Evolutionary conservation across 2,113 vertebrate species (phyloP), one percentile per base, ranked within the genome.

Genomic region (Pycnonotus jocosus): DNA sequence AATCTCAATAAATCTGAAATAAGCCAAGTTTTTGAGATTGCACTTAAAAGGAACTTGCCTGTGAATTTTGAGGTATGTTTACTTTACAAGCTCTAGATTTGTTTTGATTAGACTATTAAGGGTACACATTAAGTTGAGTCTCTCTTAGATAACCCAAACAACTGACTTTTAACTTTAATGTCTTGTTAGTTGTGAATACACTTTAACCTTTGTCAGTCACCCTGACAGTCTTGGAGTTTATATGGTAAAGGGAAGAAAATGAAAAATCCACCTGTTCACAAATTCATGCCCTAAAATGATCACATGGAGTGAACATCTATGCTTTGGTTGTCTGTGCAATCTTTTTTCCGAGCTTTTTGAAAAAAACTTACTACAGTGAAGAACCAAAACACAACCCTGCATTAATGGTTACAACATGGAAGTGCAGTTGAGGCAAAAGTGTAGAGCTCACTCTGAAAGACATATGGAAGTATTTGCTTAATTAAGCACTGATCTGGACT

Each of bases 1-100:
- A 99, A 99, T 98, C 98, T 99, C 89, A 99, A 99, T 98, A 99
- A 99, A 97, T 99, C 99, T 72, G 99, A 99, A 99, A 99, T 99
- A 97, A 99, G 99, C 97, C 99, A 99, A 98, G 99, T 99, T 96
- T 99, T 99, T 98, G 99, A 99, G 98, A 99, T 99, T 97, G 99
- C 99, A 97, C 98, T 99, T 95, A 99, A 99, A 98, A 98, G 99
- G 97, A 99, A 99, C 97, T 98, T 99, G 97, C 98, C 99, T 97
- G 99, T 99, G 97, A 99, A 99, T 97, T 99, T 99, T 98, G 99
- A 99, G 99, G 99, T 99, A 98, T 97, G 97, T 94, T 96, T 97
- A 96, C 96, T 98, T 98, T 97, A 97, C 92, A 95, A 92, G 73
- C 94, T 96, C 88, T 95, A 96, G 69, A 95, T 80, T 82, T 95